Evolutionary conservation across 2,797 vertebrate species (phyloP).

Genomic region (Cacajao melanocephalus): DNA sequence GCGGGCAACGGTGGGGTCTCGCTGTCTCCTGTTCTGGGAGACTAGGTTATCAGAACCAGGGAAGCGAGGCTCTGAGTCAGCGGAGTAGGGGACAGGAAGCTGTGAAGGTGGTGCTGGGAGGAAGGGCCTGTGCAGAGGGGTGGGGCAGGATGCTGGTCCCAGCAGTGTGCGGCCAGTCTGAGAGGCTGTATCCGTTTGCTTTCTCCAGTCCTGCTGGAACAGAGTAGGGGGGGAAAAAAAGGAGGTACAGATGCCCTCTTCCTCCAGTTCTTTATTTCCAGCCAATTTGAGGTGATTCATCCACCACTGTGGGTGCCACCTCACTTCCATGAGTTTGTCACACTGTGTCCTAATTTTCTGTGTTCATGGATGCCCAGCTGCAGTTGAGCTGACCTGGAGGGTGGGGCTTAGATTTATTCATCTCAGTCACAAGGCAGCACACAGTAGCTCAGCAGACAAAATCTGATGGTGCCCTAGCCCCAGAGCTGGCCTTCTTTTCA

Average conservation of each 20-base stretch:
- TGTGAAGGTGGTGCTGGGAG: not conserved
- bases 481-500: not conserved
- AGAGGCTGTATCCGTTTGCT: not conserved
- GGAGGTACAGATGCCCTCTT: not conserved
- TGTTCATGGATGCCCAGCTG: not conserved
- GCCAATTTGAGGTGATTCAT: not conserved
- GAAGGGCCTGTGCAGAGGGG: too few species aligned
- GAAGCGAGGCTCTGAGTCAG: not conserved
- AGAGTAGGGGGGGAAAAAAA: not conserved
- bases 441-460: not conserved
- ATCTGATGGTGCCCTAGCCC: not conserved
- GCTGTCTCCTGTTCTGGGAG: not conserved
- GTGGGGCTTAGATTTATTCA: rapidly evolving
- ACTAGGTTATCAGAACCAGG: not conserved
- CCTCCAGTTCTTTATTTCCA: not conserved
- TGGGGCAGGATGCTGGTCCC: not conserved
- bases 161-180: too few species aligned
- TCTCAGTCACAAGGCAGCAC: not conserved
- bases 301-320: not conserved
- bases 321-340: not conserved
- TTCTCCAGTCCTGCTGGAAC: not conserved
- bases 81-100: rapidly evolving
- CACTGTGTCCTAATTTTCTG: not conserved
- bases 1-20: too few species aligned
- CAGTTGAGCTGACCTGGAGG: not conserved